Base-by-base conservation (phyloP, 2,797 vertebrate species). In the Neostethus bicornis region DNA sequence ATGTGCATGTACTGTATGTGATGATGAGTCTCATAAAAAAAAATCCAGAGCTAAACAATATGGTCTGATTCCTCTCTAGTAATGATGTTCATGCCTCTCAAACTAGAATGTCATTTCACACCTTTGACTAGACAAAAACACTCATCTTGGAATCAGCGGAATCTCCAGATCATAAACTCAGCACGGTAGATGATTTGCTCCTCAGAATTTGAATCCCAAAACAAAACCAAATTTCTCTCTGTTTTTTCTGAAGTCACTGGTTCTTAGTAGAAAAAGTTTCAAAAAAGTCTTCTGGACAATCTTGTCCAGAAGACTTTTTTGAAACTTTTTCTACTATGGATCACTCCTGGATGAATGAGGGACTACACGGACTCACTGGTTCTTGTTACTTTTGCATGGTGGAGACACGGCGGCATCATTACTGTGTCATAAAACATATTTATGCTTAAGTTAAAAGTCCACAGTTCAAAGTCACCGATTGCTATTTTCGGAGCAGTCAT, bases 381-480 rank as follows among this genome's bases (percentile, higher is more conserved):
- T 76, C 81, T 73, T 66, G 49, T 61, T 67, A 86, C 55, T 58
- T 21, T 23, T 65, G 66, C 77, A 79, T 84, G 77, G 75, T 77
- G 69, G 47, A 66, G 73, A 45, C 66, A 81, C 50, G 73, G 79
- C 77, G 67, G 77, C 71, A 61, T 80, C 72, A 70, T 83, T 79
- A 75, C 48, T 60, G 79, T 79, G 85, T 85, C 85, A 85, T n/a
- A n/a, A n/a, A n/a, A n/a, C n/a, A n/a, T n/a, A n/a, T n/a, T n/a
- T n/a, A n/a, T n/a, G n/a, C n/a, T n/a, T n/a, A n/a, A n/a, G n/a
- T n/a, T n/a, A n/a, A n/a, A n/a, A n/a, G n/a, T n/a, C n/a, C n/a
- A n/a, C n/a, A n/a, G n/a, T n/a, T n/a, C n/a, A n/a, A n/a, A n/a
- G n/a, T n/a, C n/a, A n/a, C n/a, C n/a, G n/a, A n/a, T n/a, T n/a